Percentiles rank a stretch among this genome's conserved stretches.
Conservation (phyloP, 2,797 vertebrate genomes). For the Pyrocephalus nanus region DNA sequence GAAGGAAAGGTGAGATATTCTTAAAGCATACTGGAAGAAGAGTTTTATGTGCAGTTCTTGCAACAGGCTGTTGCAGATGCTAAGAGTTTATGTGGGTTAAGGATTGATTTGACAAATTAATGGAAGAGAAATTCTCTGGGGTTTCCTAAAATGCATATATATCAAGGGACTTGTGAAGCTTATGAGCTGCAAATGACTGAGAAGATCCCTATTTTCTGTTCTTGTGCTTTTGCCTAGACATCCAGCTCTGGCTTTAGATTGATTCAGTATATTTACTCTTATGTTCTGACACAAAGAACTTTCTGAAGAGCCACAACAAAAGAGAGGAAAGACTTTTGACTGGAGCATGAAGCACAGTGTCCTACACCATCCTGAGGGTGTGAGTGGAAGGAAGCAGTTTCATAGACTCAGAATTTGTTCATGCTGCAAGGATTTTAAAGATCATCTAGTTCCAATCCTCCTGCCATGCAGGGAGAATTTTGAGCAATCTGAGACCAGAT, state of each 20-base stretch:
- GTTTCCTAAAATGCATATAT: neutral
- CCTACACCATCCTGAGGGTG: neutral
- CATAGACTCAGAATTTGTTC: neutral
- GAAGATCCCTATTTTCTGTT: neutral
- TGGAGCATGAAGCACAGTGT: neutral
- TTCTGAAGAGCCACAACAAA: neutral
- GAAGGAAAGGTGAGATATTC: neutral
- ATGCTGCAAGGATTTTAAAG: neutral
- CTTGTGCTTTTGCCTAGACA: neutral
- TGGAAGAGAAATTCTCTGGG: neutral
- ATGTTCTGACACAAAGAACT: neutral
- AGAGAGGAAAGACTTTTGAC: neutral
- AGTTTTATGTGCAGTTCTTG: neutral
- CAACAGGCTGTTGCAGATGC: neutral
- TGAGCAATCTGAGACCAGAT: neutral
- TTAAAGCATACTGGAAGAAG: neutral
- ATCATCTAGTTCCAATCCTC: neutral
- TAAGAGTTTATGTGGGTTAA: neutral
- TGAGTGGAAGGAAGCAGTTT: neutral
- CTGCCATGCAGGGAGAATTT: neutral
- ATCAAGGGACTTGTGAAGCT: neutral
- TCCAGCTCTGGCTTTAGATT: neutral
- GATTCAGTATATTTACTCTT: neutral
- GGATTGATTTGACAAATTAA: neutral
- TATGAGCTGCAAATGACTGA: neutral